These are phyloP conservation scores for Deladenus siricidicola DNA, from an alignment of 2,888 invertebrate species.

Conservation along the genomic window DNA sequence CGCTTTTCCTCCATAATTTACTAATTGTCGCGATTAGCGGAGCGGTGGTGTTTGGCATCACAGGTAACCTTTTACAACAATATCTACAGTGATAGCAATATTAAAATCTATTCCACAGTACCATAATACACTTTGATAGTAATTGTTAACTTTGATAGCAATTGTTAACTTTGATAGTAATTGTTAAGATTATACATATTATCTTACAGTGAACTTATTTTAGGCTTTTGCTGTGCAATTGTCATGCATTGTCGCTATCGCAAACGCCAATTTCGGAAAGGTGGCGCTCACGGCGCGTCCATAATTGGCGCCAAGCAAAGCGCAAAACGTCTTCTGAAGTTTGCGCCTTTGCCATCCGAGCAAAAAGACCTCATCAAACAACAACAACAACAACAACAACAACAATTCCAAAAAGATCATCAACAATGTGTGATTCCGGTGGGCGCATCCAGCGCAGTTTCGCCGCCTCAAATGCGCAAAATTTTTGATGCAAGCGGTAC, in stretches of 20 bases:
- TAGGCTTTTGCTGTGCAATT: constrained; percentile 12
- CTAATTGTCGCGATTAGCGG: constrained; percentile 15
- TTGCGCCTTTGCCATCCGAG: not conserved
- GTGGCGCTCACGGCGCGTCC: not conserved
- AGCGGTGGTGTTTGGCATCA: constrained; percentile 17
- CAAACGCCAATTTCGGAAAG: constrained; percentile 7
- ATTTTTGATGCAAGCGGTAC: not conserved
- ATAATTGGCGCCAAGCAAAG: not conserved
- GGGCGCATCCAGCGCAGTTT: not conserved
- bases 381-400: not conserved
- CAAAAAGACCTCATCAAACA: not conserved
- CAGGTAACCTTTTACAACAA: no score
- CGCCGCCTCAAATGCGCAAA: not conserved
- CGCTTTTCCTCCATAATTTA: constrained; percentile 16
- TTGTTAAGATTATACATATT: not conserved
- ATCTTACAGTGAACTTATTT: constrained; percentile 3
- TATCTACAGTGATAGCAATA: no score
- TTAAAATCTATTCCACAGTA: no score
- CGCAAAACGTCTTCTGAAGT: not conserved
- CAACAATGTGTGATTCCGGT: not conserved
- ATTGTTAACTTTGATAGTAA: no score
- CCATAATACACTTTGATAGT: no score
- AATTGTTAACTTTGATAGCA: no score
- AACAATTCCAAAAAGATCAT: not conserved
- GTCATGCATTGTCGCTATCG: constrained; percentile 15